Base-by-base conservation (phyloP, 92 coral and sea anemone species). In the Epizoanthus fatuus region DNA sequence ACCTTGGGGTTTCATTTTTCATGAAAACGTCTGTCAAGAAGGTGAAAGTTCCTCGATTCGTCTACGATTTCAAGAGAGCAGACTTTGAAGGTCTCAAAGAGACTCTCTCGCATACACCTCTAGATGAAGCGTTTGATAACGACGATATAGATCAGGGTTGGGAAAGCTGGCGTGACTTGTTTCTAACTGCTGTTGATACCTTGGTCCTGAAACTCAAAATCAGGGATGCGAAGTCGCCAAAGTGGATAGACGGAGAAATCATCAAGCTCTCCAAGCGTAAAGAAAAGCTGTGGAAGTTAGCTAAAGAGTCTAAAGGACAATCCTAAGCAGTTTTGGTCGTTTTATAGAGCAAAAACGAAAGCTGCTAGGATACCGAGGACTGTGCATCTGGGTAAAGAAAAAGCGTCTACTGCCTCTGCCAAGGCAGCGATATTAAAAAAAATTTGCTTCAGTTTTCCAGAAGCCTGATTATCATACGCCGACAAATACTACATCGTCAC, bases 61-160 rank as follows among this genome's bases (percentile, higher is more conserved):
- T 83, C 49, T 88, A 81, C 37, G 84, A 88, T 51, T 88, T 73
- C 74, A 89, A 69, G 73, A 79, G 63, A 63, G 92, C 92, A 7
- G 86, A 89, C 73, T 89, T 89, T 45, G 86, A 84, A 38, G 88
- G 79, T 11, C 85, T 88, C 10, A 29, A 70, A 71, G 47, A 57
- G 15, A 0, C 72, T 64, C 77, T 81, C 74, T 72, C 84, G 55
- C 57, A 7, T 57, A 86, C 49, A 63, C 89, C 19, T 5, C 79
- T 79, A n/a, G 81, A 86, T n/a, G 17, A 79, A 62, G 77, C 60
- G 15, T 81, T 64, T 81, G 79, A 82, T 75, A 77, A 85, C 29
- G 45, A 63, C 45, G 67, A 85, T 51, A 44, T 86, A 6, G 72
- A 86, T 77, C 90, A 77, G 66, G 32, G 84, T 59, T 86, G 90